Percentiles rank a stretch among this genome's conserved stretches.
Conservation (phyloP, 2,888 invertebrate genomes). For the Marronus borbonicus region DNA sequence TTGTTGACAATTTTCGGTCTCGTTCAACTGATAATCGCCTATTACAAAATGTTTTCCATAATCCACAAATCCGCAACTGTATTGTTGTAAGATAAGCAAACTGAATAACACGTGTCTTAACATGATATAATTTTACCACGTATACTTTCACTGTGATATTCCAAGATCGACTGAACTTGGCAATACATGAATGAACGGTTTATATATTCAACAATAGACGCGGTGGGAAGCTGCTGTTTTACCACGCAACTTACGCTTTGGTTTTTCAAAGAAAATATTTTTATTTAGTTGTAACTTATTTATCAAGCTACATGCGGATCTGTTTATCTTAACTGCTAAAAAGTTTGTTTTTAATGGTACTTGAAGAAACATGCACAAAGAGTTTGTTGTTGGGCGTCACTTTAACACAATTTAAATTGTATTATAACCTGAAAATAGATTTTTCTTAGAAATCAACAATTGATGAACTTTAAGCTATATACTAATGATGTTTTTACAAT, state of each 20-base stretch:
- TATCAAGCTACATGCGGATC: background rate
- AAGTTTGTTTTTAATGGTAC: too few relatives aligned
- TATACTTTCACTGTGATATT: slow-evolving; percentile 19
- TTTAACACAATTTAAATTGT: too few relatives aligned
- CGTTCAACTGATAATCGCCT: slow-evolving; percentile 9
- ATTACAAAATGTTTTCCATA: slow-evolving; percentile 7
- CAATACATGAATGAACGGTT: slow-evolving; percentile 17
- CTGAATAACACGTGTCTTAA: slow-evolving; percentile 29
- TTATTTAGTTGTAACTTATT: background rate
- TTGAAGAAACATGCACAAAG: too few relatives aligned
- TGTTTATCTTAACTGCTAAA: background rate
- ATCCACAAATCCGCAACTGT: slow-evolving; percentile 21
- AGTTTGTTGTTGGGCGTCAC: too few relatives aligned
- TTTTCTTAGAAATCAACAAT: too few relatives aligned
- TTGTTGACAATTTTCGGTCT: slow-evolving; percentile 9
- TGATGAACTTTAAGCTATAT: too few relatives aligned
- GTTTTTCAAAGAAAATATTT: slow-evolving; percentile 15
- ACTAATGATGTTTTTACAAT: too few relatives aligned
- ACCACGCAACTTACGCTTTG: background rate
- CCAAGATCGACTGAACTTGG: slow-evolving; percentile 31
- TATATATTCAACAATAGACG: slow-evolving; percentile 25
- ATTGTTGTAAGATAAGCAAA: slow-evolving; percentile 22
- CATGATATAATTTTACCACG: slow-evolving; percentile 22
- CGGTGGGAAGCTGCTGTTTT: slow-evolving; percentile 4
- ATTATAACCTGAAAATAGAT: too few relatives aligned